These are phyloP conservation scores for Dynastes grantii DNA, from an alignment of 2,888 invertebrate genomes.

Conservation along the genomic window DNA sequence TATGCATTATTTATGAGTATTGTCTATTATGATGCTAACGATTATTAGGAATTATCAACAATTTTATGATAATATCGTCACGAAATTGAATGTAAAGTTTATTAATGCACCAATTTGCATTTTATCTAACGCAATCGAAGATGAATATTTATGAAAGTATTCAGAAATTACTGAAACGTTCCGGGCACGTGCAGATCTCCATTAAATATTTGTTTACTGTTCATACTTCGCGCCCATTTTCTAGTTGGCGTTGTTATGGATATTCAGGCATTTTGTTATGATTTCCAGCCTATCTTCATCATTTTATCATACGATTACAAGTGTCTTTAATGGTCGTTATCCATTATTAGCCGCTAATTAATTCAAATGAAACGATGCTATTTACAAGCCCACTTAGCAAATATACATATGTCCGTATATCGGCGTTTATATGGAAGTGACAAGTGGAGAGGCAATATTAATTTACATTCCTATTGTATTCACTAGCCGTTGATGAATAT, in stretches of 20 bases:
- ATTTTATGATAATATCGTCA: not conserved
- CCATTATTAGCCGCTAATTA: not conserved
- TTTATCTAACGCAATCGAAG: slow-evolving; percentile 3
- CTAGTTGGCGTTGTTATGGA: not conserved
- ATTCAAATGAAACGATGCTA: not conserved
- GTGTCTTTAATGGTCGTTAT: not conserved
- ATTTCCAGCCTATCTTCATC: not conserved
- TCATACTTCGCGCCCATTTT: not conserved
- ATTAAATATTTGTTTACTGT: slow-evolving; percentile 4
- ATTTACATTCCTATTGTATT: not conserved
- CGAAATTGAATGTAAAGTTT: not conserved
- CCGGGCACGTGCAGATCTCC: not conserved
- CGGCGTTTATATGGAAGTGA: not conserved
- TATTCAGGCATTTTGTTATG: not conserved
- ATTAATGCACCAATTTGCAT: not conserved
- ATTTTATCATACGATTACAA: not conserved
- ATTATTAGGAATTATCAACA: not conserved
- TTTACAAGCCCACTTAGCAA: not conserved
- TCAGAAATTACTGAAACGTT: not conserved
- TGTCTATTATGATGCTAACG: not conserved
- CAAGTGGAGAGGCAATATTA: not conserved
- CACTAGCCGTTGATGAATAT: no score
- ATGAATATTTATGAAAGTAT: slow-evolving; percentile 8
- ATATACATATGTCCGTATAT: not conserved
- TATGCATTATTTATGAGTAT: not conserved